Evolutionary conservation across 2,888 invertebrate genomes (phyloP), one percentile per base, ranked within the genome.

Genomic region (Lasioglossum calceatum): DNA sequence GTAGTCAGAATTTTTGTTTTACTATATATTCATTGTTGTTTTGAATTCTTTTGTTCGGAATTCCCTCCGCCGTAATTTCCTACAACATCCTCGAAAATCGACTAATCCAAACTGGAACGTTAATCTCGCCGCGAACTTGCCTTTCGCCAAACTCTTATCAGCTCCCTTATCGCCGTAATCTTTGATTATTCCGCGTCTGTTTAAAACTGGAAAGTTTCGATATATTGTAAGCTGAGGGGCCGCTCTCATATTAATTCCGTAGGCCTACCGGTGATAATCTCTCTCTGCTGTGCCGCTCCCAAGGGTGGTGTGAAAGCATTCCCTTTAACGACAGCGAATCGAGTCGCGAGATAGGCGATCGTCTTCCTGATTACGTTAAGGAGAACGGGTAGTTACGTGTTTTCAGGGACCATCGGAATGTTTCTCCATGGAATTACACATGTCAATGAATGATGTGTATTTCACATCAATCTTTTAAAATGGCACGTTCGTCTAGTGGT

Each of bases 241-340:
- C 80, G 74, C 88, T 91, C 93, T 93, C 93, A 91, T 94, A 94
- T 94, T 94, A 94, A 94, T 94, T 94, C 94, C 89, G 87, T 85
- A 90, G 92, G 92, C 92, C 92, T 92, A 90, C 92, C 91, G 82
- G 89, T 90, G 92, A 91, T 93, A 93, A 94, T 93, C 93, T 92
- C 90, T 91, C 91, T 82, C 73, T 4, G 27, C 47, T 27, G 77
- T 81, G 88, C 87, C 74, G 79, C 75, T 94, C 94, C 93, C 94
- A 61, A 78, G 94, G 93, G 95, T 92, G 91, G 90, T 91, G 91
- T 95, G 92, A 95, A 95, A 92, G 94, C 94, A 93, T 95, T 94
- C 93, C 91, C 93, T 94, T 94, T 94, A 95, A 95, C 94, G 94
- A 94, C 93, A 90, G 88, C 93, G 94, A 94, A 95, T 95, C 94